Evolutionary conservation across 30 jellyfish, hydroid and myxozoan genomes (phyloP).

Genomic region (Hydractinia echinata): DNA sequence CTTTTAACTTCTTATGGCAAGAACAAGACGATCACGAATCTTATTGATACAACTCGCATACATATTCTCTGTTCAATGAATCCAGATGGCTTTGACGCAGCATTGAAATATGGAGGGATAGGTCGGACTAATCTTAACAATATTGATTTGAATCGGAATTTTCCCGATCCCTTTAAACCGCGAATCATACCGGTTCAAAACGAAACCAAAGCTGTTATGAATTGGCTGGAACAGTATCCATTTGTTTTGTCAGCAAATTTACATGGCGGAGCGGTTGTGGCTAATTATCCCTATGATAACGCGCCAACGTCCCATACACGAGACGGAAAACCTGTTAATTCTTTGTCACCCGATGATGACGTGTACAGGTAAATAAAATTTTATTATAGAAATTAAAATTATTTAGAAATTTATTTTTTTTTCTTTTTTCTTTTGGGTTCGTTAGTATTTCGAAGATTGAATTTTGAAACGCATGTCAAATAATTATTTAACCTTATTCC

Average conservation of each 20-base stretch:
- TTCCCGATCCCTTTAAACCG: conserved; percentile 82
- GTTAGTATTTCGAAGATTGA: too few species aligned
- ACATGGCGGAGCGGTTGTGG: conserved; percentile 97
- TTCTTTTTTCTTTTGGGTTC: too few species aligned
- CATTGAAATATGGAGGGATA: conserved; percentile 33
- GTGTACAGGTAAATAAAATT: conserved; percentile 21
- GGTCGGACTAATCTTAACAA: conserved; percentile 83
- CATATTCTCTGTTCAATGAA: conserved; percentile 82
- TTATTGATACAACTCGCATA: conserved; percentile 68
- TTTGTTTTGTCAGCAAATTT: conserved; percentile 89
- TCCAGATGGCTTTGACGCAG: conserved; percentile 89
- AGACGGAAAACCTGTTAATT: conserved; percentile 34
- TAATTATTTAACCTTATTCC: too few species aligned
- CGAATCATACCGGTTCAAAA: conserved; percentile 52
- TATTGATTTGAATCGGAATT: conserved; percentile 80
- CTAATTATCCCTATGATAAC: conserved; percentile 84
- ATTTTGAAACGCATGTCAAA: too few species aligned
- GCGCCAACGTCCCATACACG: conserved; percentile 11
- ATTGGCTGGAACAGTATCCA: conserved; percentile 70
- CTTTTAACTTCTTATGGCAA: conserved; percentile 49
- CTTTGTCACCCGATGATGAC: conserved; percentile 87
- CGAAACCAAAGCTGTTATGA: conserved; percentile 80
- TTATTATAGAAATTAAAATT: too few species aligned
- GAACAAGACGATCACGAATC: conserved; percentile 50
- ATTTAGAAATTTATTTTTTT: too few species aligned